Evolutionary conservation across 1,140 invertebrate genomes (phyloP), one percentile per base, ranked within the genome.

Genomic region (Macrocentrus cingulum): DNA sequence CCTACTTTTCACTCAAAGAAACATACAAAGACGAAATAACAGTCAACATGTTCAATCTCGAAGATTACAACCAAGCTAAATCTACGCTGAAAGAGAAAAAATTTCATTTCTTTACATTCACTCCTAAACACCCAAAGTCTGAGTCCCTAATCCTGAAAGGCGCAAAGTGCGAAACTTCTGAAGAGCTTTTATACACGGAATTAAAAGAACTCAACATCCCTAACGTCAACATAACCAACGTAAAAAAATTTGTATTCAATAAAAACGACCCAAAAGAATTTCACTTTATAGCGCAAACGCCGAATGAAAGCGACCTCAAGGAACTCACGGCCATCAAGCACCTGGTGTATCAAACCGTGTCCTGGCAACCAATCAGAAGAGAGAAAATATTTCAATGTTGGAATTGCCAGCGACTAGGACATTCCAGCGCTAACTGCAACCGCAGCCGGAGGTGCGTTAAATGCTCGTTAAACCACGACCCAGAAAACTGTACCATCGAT

Each of bases 301-400:
- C 15, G 5, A 18, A 22, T 3, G 15, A 39, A 4, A 39, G 36
- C 15, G 15, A 15, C 8, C 8, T 13, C 7, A 15, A 8, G 8
- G 36, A 39, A 15, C 36, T 39, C 4, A 39, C 13, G 3, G 2
- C 8, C 3, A 8, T 39, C 7, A 39, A 39, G 3, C 3, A 4
- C 36, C 13, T 39, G 11, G 7, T 39, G 2, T 37, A 63, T 23
- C 61, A 60, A 48, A 11, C 39, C 19, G 22, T 63, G 6, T 18
- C n/a, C 1, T 63, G 52, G 57, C 57, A 60, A 23, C 25, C 42
- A 20, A 11, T 60, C 7, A 54, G 54, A 41, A 63, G 15, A 39
- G 15, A 39, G 25, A 8, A 39, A 8, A 11, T 39, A n/a, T 39
- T 5, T 13, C 36, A 39, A 39, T 39, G 36, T 39, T n/a, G 15